A percentile compares a stretch with the other conserved stretches of the same genome.
Conservation (phyloP, 2,797 vertebrate species). For the Phalloptychus januarius region DNA sequence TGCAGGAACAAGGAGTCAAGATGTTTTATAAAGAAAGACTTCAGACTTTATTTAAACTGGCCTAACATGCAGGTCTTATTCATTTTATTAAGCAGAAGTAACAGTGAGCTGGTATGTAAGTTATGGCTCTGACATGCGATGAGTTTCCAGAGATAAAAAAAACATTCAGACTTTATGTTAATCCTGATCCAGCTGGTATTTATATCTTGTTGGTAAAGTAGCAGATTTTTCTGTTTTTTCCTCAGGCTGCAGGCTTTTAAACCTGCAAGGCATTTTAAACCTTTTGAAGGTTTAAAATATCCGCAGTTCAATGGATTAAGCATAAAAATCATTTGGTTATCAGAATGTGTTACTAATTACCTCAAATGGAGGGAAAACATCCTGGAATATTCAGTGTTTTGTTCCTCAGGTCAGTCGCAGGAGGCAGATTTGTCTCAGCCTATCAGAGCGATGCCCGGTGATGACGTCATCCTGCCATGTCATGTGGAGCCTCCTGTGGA, state of each 20-base stretch:
- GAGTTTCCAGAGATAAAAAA: no score
- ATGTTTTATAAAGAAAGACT: not conserved
- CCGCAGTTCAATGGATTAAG: accelerated
- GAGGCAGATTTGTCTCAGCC: accelerated
- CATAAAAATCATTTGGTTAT: not conserved
- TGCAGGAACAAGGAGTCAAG: not conserved
- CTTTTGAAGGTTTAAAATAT: not conserved
- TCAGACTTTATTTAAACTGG: not conserved
- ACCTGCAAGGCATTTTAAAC: no score
- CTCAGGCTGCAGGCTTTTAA: not conserved
- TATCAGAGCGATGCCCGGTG: not conserved
- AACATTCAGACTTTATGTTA: not conserved
- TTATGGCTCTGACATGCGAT: not conserved
- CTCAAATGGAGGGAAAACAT: not conserved
- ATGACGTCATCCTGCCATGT: slow-evolving; percentile 5
- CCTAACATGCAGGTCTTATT: not conserved
- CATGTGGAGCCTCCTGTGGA: not conserved
- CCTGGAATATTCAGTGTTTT: not conserved
- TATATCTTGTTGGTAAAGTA: not conserved
- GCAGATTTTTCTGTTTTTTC: not conserved
- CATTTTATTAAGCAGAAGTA: not conserved
- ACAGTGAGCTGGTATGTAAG: not conserved
- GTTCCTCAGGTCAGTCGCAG: slow-evolving; percentile 6
- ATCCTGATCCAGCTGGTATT: not conserved
- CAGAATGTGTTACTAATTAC: not conserved